These are phyloP conservation scores for Haliclystus octoradiatus DNA, from an alignment of 30 jellyfish, hydroid and myxozoan species.

Conservation along the genomic window DNA sequence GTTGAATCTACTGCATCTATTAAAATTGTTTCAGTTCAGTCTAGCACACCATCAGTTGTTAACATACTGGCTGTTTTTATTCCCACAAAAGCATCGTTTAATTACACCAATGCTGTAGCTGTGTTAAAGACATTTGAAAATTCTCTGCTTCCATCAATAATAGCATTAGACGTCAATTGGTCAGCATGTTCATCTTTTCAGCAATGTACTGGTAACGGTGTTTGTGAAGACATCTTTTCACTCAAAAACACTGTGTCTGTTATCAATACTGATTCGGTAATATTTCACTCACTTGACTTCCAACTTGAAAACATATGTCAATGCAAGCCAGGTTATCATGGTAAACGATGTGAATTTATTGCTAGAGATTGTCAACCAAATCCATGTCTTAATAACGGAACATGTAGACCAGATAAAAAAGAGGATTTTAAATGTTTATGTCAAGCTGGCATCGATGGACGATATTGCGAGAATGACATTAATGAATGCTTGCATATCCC, in stretches of 20 bases:
- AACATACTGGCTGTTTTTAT: not conserved
- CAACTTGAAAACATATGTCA: constrained; percentile 23
- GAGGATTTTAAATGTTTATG: constrained; percentile 38
- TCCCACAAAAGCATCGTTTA: not conserved
- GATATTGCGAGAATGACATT: constrained; percentile 36
- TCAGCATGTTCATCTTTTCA: constrained; percentile 7
- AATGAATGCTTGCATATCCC: constrained; percentile 33
- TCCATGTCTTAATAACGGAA: constrained; percentile 65
- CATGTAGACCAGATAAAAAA: constrained; percentile 13
- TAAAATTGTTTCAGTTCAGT: not conserved
- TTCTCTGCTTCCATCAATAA: not conserved
- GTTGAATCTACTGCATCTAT: not conserved
- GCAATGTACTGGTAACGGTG: constrained; percentile 22
- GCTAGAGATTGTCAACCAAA: constrained; percentile 37
- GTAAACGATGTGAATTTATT: constrained; percentile 41
- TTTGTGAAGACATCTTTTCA: constrained; percentile 16
- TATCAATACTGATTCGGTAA: constrained; percentile 14
- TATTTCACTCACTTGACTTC: constrained; percentile 39
- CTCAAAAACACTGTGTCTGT: constrained; percentile 1
- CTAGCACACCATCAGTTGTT: not conserved
- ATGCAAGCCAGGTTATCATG: constrained; percentile 64
- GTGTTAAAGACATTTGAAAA: too few relatives aligned
- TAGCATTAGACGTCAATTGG: constrained; percentile 2
- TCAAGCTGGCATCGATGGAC: constrained; percentile 30
- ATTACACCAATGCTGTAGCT: not conserved